phyloP scores from a whole-genome alignment of 1,140 invertebrate species.

The Chlorops oryzae region DNA sequence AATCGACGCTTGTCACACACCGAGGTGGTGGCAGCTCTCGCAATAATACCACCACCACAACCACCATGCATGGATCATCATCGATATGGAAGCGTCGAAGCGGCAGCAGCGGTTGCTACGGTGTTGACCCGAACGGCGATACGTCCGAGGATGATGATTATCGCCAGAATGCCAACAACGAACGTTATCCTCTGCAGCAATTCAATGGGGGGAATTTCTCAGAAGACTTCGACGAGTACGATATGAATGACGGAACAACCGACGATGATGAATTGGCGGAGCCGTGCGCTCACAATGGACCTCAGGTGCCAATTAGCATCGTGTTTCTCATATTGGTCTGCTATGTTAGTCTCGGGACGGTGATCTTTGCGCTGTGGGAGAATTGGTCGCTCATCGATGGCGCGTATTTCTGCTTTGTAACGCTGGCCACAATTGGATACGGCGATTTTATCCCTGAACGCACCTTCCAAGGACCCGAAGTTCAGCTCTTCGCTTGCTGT shows the following conservation, averaged over 20 bases:
- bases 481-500: slow-evolving; percentile 76
- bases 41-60: no score
- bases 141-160: slow-evolving; percentile 41
- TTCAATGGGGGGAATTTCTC: no score
- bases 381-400: slow-evolving; percentile 77
- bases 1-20: slow-evolving; percentile 21
- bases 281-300: slow-evolving; percentile 16
- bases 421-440: slow-evolving; percentile 79
- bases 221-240: background rate
- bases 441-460: slow-evolving; percentile 72
- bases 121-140: slow-evolving; percentile 32
- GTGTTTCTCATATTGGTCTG: slow-evolving; percentile 63
- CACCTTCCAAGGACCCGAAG: slow-evolving; percentile 55
- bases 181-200: no score
- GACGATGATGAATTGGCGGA: slow-evolving; percentile 8
- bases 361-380: slow-evolving; percentile 65
- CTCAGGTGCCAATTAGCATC: slow-evolving; percentile 63
- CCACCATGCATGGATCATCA: no score
- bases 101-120: slow-evolving; percentile 17
- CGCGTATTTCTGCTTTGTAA: slow-evolving; percentile 83
- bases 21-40: slow-evolving; percentile 5
- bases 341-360: slow-evolving; percentile 67
- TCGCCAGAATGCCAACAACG: no score
- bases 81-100: background rate
- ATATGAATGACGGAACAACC: background rate